phyloP scores from a whole-genome alignment of 2,797 vertebrate genomes.

The Enteromius fasciolatus region DNA sequence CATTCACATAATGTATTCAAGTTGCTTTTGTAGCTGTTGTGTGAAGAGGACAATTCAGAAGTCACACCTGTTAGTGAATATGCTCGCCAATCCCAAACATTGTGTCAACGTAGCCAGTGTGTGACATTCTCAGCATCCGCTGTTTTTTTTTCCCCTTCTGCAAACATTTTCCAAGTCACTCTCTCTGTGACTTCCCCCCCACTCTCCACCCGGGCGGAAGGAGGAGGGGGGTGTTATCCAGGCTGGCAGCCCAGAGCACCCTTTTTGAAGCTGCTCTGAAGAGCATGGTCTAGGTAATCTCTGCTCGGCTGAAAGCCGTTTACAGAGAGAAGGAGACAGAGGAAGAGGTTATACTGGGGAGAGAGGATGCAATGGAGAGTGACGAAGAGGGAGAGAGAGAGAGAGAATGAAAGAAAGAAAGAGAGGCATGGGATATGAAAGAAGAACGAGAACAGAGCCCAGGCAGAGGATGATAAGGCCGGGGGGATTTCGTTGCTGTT shows the following conservation, averaged over 20 bases:
- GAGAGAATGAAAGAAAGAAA: constrained; percentile 42
- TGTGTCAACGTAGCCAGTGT: constrained; percentile 4
- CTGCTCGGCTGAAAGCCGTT: constrained; percentile 59
- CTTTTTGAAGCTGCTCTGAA: constrained; percentile 59
- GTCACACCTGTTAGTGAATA: constrained; percentile 13
- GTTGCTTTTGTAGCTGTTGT: background rate
- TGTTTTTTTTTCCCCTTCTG: background rate
- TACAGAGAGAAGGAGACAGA: constrained; percentile 48
- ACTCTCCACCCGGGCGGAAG: constrained; percentile 31
- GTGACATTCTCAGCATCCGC: constrained; percentile 24
- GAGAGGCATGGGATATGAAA: constrained; percentile 34
- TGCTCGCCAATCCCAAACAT: background rate
- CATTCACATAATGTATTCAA: background rate
- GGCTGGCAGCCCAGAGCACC: constrained; percentile 56
- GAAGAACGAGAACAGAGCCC: constrained; percentile 51
- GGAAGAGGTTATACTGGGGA: constrained; percentile 53
- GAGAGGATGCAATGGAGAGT: constrained; percentile 52
- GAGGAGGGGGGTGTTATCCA: constrained; percentile 59
- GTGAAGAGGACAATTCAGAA: constrained; percentile 1
- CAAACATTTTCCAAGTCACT: constrained; percentile 47
- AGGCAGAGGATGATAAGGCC: constrained; percentile 54
- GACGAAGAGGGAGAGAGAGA: constrained; percentile 22
- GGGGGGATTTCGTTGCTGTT: constrained; percentile 48
- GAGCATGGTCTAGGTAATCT: constrained; percentile 64
- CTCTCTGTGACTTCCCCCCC: constrained; percentile 38